Base-by-base conservation (phyloP, 2,113 vertebrate species). In the Hemiprocne comata region DNA sequence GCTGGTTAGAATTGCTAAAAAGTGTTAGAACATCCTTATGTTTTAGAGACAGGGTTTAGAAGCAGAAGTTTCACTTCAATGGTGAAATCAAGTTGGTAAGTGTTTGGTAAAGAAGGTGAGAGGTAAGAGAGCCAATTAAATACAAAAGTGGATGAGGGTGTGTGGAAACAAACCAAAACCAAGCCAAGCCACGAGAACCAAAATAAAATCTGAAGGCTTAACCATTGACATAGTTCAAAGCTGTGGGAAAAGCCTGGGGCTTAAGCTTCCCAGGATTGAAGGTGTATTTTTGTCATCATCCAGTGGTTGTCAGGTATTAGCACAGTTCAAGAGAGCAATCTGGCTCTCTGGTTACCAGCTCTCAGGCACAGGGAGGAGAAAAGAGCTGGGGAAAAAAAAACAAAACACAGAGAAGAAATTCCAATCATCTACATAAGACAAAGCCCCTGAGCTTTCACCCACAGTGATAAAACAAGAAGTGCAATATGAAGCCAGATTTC, bases 1-100 rank as follows among this genome's bases (percentile, higher is more conserved):
- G 95, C 76, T 89, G 87, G 97, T 98, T 98, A 98, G 97, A 96
- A 93, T 83, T 92, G 79, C 75, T 91, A 60, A 60, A 69, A 91
- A 96, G 90, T 14, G 90, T 90, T 96, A 95, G 92, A 92, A 72
- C 34, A 89, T 34, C 72, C 85, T 28, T 19, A 38, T 21, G 76
- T 53, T 85, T 76, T 81, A 76, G 65, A 95, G 79, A 58, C 58
- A 60, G 57, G 13, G 1, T 67, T 94, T 38, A 92, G 87, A 80
- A 95, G 87, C 66, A 89, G 53, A 28, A 89, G 15, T 62, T 76
- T 69, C n/a, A 36, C 70, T 89, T 26, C n/a, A 57, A 86, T 87
- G 25, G 58, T 54, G 77, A 88, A 91, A 70, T 55, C 14, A 78
- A 90, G 83, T 8, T 28, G 50, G 38, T 83, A 61, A 94, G 84